These are phyloP conservation scores for Phaedon cochleariae DNA, from an alignment of 2,888 invertebrate species.

Conservation along the genomic window DNA sequence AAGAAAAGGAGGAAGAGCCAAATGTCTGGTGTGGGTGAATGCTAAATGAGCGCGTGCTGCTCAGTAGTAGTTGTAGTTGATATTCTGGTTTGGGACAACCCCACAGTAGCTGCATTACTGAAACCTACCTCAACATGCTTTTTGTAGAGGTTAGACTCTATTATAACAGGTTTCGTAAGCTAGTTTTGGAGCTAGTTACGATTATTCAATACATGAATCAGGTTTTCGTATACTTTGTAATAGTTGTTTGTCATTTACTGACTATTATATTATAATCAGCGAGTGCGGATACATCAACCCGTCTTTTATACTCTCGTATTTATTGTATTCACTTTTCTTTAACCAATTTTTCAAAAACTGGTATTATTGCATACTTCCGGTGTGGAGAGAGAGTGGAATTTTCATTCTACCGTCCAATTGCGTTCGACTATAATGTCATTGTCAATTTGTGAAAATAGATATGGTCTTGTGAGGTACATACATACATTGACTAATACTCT, in stretches of 20 bases:
- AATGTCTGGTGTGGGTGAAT: slow-evolving; percentile 49
- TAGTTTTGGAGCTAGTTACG: slow-evolving; percentile 55
- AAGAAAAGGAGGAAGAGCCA: slow-evolving; percentile 43
- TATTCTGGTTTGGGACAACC: slow-evolving; percentile 56
- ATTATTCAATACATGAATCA: slow-evolving; percentile 55
- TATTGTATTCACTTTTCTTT: slow-evolving; percentile 30
- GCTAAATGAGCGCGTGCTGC: slow-evolving; percentile 35
- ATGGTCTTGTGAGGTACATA: too few species aligned
- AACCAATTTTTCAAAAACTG: slow-evolving; percentile 17
- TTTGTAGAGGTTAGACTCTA: slow-evolving; percentile 53
- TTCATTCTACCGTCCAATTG: not conserved
- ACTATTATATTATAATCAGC: slow-evolving; percentile 19
- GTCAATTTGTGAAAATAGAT: too few species aligned
- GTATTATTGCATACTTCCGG: slow-evolving; percentile 4
- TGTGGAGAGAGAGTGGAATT: not conserved
- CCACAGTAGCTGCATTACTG: slow-evolving; percentile 53
- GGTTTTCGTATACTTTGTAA: slow-evolving; percentile 48
- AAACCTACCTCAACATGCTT: slow-evolving; percentile 56
- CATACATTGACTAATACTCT: too few species aligned
- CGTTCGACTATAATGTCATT: not conserved
- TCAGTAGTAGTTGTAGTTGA: slow-evolving; percentile 42
- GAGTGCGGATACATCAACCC: slow-evolving; percentile 31
- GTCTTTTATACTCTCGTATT: slow-evolving; percentile 25
- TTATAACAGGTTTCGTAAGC: slow-evolving; percentile 55
- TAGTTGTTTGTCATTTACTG: slow-evolving; percentile 36